Base-by-base conservation (phyloP, 2,797 vertebrate species). In the Brotogeris chrysoptera region DNA sequence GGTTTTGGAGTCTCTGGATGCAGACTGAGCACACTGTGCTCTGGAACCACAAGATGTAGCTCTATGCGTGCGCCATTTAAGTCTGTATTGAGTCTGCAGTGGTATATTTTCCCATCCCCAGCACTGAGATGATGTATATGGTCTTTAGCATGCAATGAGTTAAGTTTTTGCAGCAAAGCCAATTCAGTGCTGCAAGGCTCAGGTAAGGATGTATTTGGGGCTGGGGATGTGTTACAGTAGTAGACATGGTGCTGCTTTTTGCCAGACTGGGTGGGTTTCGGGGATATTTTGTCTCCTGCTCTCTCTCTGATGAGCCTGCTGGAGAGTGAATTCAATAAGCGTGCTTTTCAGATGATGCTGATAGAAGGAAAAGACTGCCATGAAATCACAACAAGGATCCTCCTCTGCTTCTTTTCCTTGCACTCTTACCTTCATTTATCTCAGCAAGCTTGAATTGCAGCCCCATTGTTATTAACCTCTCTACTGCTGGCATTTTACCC, bases 401-500 rank as follows among this genome's bases (percentile, higher is more conserved):
- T 94, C 43, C 73, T 41, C 16, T 3, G 21, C 2, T 17, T 49
- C 61, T 88, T 32, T 80, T 61, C 50, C 46, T 93, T 88, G 47
- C 13, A 1, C 80, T 89, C 76, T 53, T 61, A 20, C 92, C 63
- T 93, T 95, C 91, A 73, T 92, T 88, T 95, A 64, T 89, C 84
- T 85, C n/a, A 0, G 81, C 69, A 57, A 79, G 80, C 78, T 64
- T 73, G 91, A 88, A 90, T 87, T 96, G 87, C 90, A 92, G 88
- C 90, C 94, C 86, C 63, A 6, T 65, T 93, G 86, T 86, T 90
- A 46, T 97, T 96, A 94, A 95, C 95, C 93, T 93, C 94, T 96
- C 0, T 5, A 27, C 88, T 95, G 91, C 92, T 96, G 96, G 92
- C 88, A 55, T 34, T 79, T 77, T 47, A 87, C 66, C 80, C 79